These are phyloP conservation scores for Caenorhabditis plicata DNA, from an alignment of 2,888 invertebrate species.

Conservation along the genomic window DNA sequence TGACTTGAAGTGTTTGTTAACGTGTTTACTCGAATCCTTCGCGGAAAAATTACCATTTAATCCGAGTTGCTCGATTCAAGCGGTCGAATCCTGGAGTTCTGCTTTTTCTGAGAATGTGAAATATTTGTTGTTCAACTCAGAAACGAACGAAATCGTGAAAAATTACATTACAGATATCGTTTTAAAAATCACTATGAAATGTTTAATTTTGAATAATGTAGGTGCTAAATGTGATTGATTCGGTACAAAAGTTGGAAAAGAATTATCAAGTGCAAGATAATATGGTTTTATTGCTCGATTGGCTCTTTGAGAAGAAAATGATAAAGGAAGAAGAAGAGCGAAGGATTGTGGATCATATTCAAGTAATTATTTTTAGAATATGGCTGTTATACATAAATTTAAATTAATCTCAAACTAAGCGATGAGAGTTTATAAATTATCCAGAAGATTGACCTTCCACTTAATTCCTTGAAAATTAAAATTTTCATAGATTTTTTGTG, in stretches of 20 bases:
- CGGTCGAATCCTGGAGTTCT: constrained; percentile 9
- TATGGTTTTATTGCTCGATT: constrained; percentile 8
- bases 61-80: background rate
- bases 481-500: too few relatives aligned
- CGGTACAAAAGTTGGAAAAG: too few relatives aligned
- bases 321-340: background rate
- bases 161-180: background rate
- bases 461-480: too few relatives aligned
- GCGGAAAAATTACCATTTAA: constrained; percentile 34
- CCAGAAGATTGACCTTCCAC: too few relatives aligned
- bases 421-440: too few relatives aligned
- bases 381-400: too few relatives aligned
- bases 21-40: constrained; percentile 10
- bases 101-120: constrained; percentile 13
- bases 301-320: constrained; percentile 17
- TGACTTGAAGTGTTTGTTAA: too few relatives aligned
- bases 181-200: background rate
- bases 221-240: too few relatives aligned
- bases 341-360: background rate
- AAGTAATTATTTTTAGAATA: constrained; percentile 1
- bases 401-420: too few relatives aligned
- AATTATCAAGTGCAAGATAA: background rate
- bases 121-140: constrained; percentile 8
- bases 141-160: constrained; percentile 1
- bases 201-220: too few relatives aligned